Evolutionary conservation across 2,888 invertebrate species (phyloP), one percentile per base, ranked within the genome.

Genomic region (Euzophera pinguis): DNA sequence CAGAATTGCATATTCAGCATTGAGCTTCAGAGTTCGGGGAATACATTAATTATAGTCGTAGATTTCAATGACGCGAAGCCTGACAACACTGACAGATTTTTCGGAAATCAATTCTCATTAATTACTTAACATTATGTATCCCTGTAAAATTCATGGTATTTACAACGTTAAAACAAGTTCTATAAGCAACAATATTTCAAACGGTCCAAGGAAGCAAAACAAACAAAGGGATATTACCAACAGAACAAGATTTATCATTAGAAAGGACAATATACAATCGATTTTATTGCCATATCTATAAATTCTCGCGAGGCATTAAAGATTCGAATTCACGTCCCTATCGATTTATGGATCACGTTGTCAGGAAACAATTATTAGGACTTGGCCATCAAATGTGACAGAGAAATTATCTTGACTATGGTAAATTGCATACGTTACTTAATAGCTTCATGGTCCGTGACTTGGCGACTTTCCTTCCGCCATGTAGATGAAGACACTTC

Each of bases 261-360:
- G 56, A 71, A 73, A 71, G 65, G 75, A 78, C 77, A 80, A 69
- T 73, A 72, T 67, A 65, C 70, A 72, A 78, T 81, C 74, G 71
- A 76, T 78, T 71, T 69, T 77, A 77, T 74, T 72, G 69, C 71
- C 61, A 68, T 58, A 68, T 65, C 69, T 65, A 78, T 78, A 78
- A 81, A 79, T 79, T 63, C 64, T 58, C 61, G 63, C 60, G 61
- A 62, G 67, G 65, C 71, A 72, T 73, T 72, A 70, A 72, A 69
- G 66, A 64, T 69, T 74, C 69, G 69, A 66, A 74, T 74, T 73
- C 70, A 62, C 70, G 71, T 66, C 71, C 68, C 63, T 69, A 73
- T 77, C 74, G 75, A 81, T 82, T 84, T 80, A 82, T 81, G 73
- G 69, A 71, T 76, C 78, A 76, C 71, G 76, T 73, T 72, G 63